phyloP scores from a whole-genome alignment of 2,113 vertebrate species.

The Rafetus swinhoei region DNA sequence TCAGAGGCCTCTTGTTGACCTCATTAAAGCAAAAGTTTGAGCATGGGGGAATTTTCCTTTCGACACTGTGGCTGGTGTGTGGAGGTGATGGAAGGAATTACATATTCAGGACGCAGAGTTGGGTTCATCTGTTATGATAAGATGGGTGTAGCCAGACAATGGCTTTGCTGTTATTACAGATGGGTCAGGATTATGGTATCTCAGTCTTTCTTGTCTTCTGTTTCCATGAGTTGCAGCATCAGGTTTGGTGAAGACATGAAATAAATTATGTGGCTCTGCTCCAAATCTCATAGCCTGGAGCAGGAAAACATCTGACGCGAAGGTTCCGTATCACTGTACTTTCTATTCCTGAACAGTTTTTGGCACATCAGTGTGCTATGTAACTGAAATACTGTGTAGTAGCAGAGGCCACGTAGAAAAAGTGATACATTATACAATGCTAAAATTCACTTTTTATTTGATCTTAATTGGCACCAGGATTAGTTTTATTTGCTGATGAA shows the following conservation, averaged over 20 bases:
- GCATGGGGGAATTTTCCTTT: neutral
- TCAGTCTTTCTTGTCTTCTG: neutral
- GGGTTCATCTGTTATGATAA: neutral
- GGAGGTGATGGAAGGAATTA: neutral
- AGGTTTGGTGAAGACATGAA: conserved; percentile 15
- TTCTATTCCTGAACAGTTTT: conserved; percentile 28
- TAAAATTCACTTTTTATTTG: neutral
- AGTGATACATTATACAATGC: neutral
- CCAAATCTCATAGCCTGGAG: conserved; percentile 25
- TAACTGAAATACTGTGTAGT: conserved; percentile 25
- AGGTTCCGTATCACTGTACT: conserved; percentile 26
- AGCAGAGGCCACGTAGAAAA: neutral
- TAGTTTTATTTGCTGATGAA: neutral
- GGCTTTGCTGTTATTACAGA: neutral
- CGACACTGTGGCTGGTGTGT: neutral
- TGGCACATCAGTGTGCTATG: neutral
- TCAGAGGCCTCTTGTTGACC: neutral
- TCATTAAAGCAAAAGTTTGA: neutral
- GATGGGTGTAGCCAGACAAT: neutral
- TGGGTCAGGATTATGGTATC: neutral
- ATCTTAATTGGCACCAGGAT: neutral
- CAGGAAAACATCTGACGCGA: conserved; percentile 13
- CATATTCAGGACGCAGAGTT: neutral
- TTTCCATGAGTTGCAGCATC: neutral
- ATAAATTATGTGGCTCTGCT: conserved; percentile 25